phyloP scores from a whole-genome alignment of 2,888 invertebrate genomes.

The Pristionchus fissidentatus region DNA sequence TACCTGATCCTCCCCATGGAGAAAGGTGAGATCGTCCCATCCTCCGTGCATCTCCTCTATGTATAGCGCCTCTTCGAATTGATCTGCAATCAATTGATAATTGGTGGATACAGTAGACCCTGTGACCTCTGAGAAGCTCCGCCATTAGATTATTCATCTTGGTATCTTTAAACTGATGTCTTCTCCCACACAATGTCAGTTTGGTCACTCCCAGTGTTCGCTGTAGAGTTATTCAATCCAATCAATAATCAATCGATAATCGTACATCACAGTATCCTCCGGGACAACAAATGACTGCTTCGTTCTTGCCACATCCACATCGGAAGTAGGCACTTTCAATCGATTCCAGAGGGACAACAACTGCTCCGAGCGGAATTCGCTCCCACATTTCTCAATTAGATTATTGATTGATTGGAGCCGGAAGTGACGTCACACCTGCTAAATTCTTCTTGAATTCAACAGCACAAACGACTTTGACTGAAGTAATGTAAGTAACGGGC shows the following conservation, averaged over 20 bases:
- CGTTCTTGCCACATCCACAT: not conserved
- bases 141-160: not conserved
- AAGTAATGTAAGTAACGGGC: not conserved
- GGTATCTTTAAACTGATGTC: not conserved
- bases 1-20: conserved; percentile 2
- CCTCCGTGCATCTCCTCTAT: not conserved
- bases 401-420: too few species aligned
- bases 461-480: not conserved
- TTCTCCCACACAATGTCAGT: not conserved
- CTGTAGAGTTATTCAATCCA: not conserved
- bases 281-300: not conserved
- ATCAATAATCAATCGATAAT: not conserved
- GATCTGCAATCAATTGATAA: not conserved
- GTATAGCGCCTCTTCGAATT: not conserved
- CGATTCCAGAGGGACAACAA: not conserved
- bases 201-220: not conserved
- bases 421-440: not conserved
- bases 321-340: not conserved
- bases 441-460: not conserved
- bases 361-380: not conserved
- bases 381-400: not conserved
- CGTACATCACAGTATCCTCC: conserved; percentile 15
- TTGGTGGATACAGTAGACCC: not conserved
- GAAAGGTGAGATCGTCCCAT: not conserved
- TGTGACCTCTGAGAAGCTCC: not conserved